Evolutionary conservation across 2,888 invertebrate species (phyloP).

Genomic region (Alloscopus bannaensis): DNA sequence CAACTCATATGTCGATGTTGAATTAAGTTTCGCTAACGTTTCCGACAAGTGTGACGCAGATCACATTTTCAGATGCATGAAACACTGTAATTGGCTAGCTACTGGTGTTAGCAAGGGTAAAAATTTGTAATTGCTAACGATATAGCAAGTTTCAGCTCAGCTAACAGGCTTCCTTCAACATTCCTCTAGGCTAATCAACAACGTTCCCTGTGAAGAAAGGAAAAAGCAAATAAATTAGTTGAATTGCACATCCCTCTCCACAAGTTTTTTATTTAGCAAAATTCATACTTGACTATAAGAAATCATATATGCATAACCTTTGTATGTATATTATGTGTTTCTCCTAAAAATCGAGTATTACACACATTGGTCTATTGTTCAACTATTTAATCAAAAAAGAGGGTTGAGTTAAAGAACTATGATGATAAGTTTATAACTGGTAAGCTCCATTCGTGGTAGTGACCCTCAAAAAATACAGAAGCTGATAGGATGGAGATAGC

Average conservation of each 20-base stretch:
- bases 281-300: conserved; percentile 30
- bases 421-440: conserved; percentile 19
- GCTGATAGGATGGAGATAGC: conserved; percentile 48
- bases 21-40: too few relatives aligned
- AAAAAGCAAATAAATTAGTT: conserved; percentile 11
- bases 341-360: too few relatives aligned
- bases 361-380: too few relatives aligned
- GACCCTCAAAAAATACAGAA: conserved; percentile 38
- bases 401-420: conserved; percentile 3
- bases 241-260: conserved; percentile 17
- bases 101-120: too few relatives aligned
- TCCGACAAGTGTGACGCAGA: too few relatives aligned
- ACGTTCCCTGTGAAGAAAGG: neutral
- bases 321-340: too few relatives aligned
- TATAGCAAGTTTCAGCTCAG: conserved; percentile 13
- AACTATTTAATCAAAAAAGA: conserved; percentile 23
- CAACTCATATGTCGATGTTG: too few relatives aligned
- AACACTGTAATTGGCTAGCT: conserved; percentile 12
- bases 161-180: conserved; percentile 15
- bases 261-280: conserved; percentile 22
- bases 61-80: too few relatives aligned
- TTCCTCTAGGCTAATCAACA: conserved; percentile 18
- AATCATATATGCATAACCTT: conserved; percentile 1
- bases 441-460: neutral
- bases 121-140: neutral